phyloP scores from a whole-genome alignment of 2,888 invertebrate species.

The Coleophora deauratella region DNA sequence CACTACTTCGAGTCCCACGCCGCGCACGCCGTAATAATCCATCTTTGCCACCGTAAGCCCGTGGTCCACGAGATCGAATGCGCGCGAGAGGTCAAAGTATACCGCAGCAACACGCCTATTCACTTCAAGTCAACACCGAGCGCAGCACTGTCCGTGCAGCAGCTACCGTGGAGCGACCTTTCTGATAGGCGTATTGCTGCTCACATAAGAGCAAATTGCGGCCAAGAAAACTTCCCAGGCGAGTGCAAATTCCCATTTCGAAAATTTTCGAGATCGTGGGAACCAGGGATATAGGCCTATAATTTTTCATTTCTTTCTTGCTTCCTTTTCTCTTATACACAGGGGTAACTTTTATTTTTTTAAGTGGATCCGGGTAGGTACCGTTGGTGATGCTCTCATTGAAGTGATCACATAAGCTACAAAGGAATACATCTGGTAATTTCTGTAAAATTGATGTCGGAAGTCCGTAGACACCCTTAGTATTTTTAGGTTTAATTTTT shows the following conservation, averaged over 20 bases:
- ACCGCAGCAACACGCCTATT: neutral
- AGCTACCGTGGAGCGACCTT: too few relatives aligned
- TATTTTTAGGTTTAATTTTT: neutral
- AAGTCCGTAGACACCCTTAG: too few relatives aligned
- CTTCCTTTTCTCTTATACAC: neutral
- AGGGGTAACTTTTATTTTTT: neutral
- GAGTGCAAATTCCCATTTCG: conserved; percentile 2
- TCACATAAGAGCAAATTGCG: neutral
- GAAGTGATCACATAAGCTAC: neutral
- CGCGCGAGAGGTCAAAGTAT: too few relatives aligned
- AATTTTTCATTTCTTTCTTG: conserved; percentile 2
- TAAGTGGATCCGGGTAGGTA: neutral
- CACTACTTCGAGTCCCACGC: too few relatives aligned
- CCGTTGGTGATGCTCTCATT: neutral
- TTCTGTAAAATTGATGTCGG: too few relatives aligned
- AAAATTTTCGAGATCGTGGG: conserved; percentile 1
- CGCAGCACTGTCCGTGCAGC: too few relatives aligned
- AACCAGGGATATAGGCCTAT: conserved; percentile 1
- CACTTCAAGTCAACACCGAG: neutral
- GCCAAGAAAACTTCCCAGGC: neutral
- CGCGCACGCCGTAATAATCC: too few relatives aligned
- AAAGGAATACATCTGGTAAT: too few relatives aligned
- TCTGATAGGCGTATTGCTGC: neutral
- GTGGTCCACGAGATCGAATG: conserved; percentile 1
- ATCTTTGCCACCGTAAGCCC: neutral